A percentile compares a stretch with the other conserved stretches of the same genome.
Conservation (phyloP, 2,888 invertebrate genomes). For the Chesias legatella region DNA sequence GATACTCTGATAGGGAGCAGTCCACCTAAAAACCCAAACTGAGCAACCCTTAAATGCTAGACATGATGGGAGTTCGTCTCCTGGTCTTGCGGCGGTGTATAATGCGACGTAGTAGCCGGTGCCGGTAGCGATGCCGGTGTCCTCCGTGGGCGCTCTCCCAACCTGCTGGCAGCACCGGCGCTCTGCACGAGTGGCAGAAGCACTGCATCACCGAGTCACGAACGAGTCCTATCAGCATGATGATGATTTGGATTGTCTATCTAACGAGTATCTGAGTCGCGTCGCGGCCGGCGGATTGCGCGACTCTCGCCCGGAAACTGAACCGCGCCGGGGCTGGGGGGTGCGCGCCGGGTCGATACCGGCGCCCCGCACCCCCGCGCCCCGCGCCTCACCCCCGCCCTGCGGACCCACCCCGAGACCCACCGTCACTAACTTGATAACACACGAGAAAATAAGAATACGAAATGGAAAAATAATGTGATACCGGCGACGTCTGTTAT, state of each 20-base stretch:
- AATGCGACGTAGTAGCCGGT: constrained; percentile 11
- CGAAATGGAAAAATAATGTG: constrained; percentile 78
- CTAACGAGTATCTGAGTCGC: constrained; percentile 73
- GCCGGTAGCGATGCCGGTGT: constrained; percentile 13
- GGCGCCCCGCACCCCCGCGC: constrained; percentile 63
- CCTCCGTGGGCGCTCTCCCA: constrained; percentile 52
- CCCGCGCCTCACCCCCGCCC: constrained; percentile 58
- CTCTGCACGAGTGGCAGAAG: constrained; percentile 95
- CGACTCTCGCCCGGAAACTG: constrained; percentile 82
- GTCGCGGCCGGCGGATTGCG: constrained; percentile 81
- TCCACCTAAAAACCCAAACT: constrained; percentile 6
- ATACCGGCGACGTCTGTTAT: constrained; percentile 59
- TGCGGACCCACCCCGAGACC: constrained; percentile 68
- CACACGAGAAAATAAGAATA: constrained; percentile 76
- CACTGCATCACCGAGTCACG: constrained; percentile 96
- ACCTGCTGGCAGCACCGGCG: constrained; percentile 89
- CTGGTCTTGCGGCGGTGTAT: constrained; percentile 47
- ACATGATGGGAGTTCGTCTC: constrained; percentile 51
- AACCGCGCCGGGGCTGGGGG: constrained; percentile 66
- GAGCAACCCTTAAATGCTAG: constrained; percentile 22
- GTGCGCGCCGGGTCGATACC: constrained; percentile 82
- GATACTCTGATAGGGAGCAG: background rate
- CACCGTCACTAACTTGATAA: constrained; percentile 76
- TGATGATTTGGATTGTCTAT: constrained; percentile 71
- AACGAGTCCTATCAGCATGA: constrained; percentile 93